Conservation (phyloP, 2,888 invertebrate genomes). For the Tachina grossa region DNA sequence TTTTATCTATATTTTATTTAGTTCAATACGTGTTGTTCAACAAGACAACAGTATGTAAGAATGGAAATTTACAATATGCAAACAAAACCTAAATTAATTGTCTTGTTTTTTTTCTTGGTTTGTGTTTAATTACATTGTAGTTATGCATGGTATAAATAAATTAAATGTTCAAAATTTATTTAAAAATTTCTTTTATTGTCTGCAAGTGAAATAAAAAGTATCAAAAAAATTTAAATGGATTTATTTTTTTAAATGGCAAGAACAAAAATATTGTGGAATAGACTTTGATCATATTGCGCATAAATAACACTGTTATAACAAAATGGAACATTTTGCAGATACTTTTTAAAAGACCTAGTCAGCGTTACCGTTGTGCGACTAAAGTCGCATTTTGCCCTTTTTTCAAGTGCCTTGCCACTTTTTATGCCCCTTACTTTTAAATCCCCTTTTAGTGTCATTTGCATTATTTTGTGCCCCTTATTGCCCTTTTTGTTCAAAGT, state of each 20-base stretch:
- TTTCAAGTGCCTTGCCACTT: no score
- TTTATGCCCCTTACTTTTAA: no score
- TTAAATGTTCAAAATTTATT: constrained; percentile 12
- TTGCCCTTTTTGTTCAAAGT: no score
- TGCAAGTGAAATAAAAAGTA: not conserved
- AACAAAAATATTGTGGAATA: not conserved
- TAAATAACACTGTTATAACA: no score
- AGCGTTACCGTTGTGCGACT: no score
- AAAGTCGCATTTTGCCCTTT: no score
- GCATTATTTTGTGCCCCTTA: no score
- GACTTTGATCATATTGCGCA: not conserved
- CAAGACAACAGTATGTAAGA: constrained; percentile 1
- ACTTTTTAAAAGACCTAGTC: no score
- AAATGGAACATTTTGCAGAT: no score
- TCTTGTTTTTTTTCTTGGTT: not conserved
- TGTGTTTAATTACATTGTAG: constrained; percentile 7
- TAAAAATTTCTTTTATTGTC: constrained; percentile 16
- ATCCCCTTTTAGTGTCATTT: no score
- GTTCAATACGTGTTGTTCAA: constrained; percentile 10
- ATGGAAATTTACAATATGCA: constrained; percentile 50
- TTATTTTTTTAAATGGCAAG: not conserved
- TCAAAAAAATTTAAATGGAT: not conserved
- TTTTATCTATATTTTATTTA: not conserved
- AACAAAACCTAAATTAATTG: constrained; percentile 45
- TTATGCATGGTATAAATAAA: not conserved